phyloP scores from a whole-genome alignment of 2,113 vertebrate species.

The Falcunculus frontatus region DNA sequence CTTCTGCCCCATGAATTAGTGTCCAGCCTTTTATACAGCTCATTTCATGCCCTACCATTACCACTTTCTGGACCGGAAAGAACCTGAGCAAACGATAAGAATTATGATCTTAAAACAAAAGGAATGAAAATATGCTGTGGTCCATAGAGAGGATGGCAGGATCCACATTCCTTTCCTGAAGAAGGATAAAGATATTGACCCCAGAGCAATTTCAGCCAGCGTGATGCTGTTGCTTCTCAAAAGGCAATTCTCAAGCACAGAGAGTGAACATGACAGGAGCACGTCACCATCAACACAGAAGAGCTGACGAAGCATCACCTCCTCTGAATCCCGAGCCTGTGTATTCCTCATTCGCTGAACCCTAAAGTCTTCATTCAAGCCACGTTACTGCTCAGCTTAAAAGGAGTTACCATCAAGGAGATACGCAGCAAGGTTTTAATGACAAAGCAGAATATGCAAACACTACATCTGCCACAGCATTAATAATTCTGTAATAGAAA shows the following conservation, averaged over 20 bases:
- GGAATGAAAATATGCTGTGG: accelerated
- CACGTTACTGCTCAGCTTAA: background rate
- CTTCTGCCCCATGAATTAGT: background rate
- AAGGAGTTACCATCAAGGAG: background rate
- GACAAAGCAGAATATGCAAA: background rate
- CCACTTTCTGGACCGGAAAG: background rate
- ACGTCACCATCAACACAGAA: background rate
- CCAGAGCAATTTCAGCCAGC: background rate
- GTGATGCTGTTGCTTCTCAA: background rate
- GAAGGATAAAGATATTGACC: background rate
- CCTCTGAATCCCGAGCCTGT: background rate
- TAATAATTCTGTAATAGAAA: slow-evolving; percentile 2
- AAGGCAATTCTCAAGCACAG: background rate
- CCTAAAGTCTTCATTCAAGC: background rate
- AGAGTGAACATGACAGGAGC: slow-evolving; percentile 3
- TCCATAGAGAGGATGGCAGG: background rate
- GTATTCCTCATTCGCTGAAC: background rate
- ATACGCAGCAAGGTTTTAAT: background rate
- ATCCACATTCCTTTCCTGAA: background rate
- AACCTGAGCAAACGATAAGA: background rate
- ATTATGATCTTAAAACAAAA: background rate
- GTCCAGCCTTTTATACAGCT: background rate
- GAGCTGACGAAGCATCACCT: background rate
- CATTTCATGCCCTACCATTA: background rate
- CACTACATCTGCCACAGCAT: background rate